These are phyloP conservation scores for Trialeurodes vaporariorum DNA, from an alignment of 1,140 invertebrate genomes.

Conservation along the genomic window DNA sequence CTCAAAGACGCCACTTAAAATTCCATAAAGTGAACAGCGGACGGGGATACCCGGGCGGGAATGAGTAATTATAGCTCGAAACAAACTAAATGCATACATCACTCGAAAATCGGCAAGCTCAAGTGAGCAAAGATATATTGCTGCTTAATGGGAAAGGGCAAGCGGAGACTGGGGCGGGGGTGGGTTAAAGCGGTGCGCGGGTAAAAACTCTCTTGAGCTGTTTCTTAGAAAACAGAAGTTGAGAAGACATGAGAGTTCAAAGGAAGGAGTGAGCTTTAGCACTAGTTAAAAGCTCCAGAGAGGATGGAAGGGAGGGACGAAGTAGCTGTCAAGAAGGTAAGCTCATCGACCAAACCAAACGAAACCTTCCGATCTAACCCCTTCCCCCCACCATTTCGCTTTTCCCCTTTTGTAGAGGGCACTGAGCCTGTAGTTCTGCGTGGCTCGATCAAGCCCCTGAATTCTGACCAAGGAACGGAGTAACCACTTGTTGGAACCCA, in stretches of 20 bases:
- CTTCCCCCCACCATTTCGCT: too few relatives aligned
- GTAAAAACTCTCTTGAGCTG: neutral
- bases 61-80: neutral
- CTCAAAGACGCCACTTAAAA: neutral
- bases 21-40: neutral
- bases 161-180: too few relatives aligned
- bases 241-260: neutral
- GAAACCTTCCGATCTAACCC: neutral
- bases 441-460: neutral
- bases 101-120: neutral
- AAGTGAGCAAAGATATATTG: neutral
- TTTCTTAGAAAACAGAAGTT: neutral
- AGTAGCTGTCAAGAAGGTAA: neutral
- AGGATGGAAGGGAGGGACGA: neutral
- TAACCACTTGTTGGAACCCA: neutral
- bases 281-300: neutral
- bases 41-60: too few relatives aligned
- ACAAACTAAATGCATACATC: neutral
- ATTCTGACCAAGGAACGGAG: neutral
- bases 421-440: too few relatives aligned
- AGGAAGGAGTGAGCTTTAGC: neutral
- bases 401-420: too few relatives aligned
- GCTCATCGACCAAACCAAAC: neutral
- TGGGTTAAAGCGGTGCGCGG: too few relatives aligned
- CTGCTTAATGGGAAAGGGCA: neutral